Evolutionary conservation across 2,113 vertebrate genomes (phyloP), one percentile per base, ranked within the genome.

Genomic region (Spermophilus dauricus): DNA sequence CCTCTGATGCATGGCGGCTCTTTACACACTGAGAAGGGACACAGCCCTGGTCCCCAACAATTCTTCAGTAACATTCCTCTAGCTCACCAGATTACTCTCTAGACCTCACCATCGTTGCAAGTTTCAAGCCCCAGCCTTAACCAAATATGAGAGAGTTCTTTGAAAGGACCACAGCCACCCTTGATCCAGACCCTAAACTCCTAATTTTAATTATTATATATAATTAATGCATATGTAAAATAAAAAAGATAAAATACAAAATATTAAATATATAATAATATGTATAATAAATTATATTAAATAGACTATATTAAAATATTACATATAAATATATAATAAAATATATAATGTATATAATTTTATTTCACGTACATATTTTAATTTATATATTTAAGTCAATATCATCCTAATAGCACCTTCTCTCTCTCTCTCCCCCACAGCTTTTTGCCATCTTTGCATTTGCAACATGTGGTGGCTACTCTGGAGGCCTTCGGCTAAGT

Each of bases 401-500:
- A 10, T 37, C 39, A 24, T 39, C 8, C 87, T 96, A 75, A 90
- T 84, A 17, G 39, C 30, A 7, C 53, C 24, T 75, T 91, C 65
- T 69, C 53, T 72, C 67, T 96, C 88, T 95, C 87, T 98, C 86
- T 98, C 76, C 72, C 94, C 94, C 56, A 91, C 99, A 99, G 99
- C 99, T 99, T 98, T 99, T 99, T 99, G 99, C 99, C 98, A 99
- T 99, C 98, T 99, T 99, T 99, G 99, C 99, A 61, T 99, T 99
- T 98, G 99, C 99, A 98, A 99, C 99, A 99, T 99, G 99, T 96
- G 99, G 99, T 85, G 99, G 99, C 96, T 99, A 99, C 98, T 99
- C 99, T 22, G 99, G 99, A 97, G 99, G 99, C 98, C 99, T 99
- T 98, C 98, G 99, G 98, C 99, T 99, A 97, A 99, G 99, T 94